Evolutionary conservation across 1,140 invertebrate genomes (phyloP).

Genomic region (Pseudomyrmex sp.): DNA sequence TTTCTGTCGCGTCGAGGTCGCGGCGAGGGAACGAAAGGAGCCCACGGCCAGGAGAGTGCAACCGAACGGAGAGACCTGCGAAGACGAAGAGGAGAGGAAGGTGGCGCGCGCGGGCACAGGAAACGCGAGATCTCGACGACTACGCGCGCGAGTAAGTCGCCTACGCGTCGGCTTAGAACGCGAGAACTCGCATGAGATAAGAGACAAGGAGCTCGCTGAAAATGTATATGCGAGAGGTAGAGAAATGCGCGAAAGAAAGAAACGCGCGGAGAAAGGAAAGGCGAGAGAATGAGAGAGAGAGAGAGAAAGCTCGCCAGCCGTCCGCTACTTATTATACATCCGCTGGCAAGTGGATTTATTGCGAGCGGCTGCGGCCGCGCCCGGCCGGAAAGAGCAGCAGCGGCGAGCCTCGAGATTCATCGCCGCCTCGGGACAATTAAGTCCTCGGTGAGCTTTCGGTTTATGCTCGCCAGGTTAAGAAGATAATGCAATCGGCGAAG

Average conservation of each 20-base stretch:
- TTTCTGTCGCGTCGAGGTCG: conserved; percentile 57
- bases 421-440: conserved; percentile 40
- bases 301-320: too few relatives aligned
- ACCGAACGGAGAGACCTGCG: conserved; percentile 7
- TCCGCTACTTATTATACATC: conserved; percentile 68
- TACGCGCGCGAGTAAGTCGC: conserved; percentile 62
- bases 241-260: conserved; percentile 36
- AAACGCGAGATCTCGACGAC: conserved; percentile 64
- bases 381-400: conserved; percentile 36
- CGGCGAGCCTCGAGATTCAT: conserved; percentile 47
- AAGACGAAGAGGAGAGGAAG: conserved; percentile 62
- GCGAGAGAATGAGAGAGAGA: neutral
- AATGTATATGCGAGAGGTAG: neutral
- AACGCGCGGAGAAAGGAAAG: conserved; percentile 17
- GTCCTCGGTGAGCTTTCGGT: conserved; percentile 11
- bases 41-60: neutral
- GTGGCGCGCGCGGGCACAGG: conserved; percentile 42
- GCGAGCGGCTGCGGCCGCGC: neutral
- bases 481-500: neutral
- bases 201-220: neutral
- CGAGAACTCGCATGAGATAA: neutral
- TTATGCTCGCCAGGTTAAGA: conserved; percentile 10
- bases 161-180: conserved; percentile 57
- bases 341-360: conserved; percentile 65
- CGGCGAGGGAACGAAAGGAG: conserved; percentile 43